Percentiles rank a stretch among this genome's conserved stretches.
These are phyloP conservation scores for Lepidocyrtinus sp. DNA, from an alignment of 2,888 invertebrate genomes.

Conservation along the genomic window DNA sequence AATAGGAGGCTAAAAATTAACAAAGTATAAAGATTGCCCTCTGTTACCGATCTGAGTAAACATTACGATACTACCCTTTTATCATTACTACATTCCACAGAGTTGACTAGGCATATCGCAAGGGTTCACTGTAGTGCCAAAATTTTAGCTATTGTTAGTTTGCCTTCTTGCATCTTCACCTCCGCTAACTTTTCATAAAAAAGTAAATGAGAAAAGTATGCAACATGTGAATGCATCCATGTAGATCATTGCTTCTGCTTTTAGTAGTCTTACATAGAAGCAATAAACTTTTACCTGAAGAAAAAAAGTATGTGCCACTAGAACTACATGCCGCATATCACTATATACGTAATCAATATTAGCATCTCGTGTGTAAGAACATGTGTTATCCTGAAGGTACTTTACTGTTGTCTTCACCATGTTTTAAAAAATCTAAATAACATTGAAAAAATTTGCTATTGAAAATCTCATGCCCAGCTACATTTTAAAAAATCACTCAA, in stretches of 20 bases:
- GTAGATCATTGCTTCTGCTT: constrained; percentile 30
- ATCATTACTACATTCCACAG: too few species aligned
- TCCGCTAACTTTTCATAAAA: not conserved
- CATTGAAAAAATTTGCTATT: too few species aligned
- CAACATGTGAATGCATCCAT: constrained; percentile 43
- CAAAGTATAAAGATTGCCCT: not conserved
- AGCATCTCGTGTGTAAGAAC: not conserved
- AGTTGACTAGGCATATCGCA: not conserved
- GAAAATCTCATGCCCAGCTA: too few species aligned
- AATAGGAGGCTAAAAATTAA: too few species aligned
- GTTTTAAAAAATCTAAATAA: too few species aligned
- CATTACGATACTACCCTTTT: too few species aligned
- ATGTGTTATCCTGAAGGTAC: not conserved
- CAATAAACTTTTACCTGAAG: not conserved
- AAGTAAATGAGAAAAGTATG: constrained; percentile 11
- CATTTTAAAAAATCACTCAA: too few species aligned
- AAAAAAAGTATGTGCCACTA: not conserved
- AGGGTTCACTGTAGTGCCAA: not conserved
- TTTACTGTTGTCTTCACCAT: too few species aligned
- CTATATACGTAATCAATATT: not conserved
- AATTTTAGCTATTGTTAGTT: not conserved
- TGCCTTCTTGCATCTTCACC: not conserved
- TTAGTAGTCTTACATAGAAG: too few species aligned
- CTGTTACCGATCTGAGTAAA: not conserved
- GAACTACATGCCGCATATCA: not conserved